phyloP scores from a whole-genome alignment of 2,888 invertebrate species.

The Sinotaia quadrata region DNA sequence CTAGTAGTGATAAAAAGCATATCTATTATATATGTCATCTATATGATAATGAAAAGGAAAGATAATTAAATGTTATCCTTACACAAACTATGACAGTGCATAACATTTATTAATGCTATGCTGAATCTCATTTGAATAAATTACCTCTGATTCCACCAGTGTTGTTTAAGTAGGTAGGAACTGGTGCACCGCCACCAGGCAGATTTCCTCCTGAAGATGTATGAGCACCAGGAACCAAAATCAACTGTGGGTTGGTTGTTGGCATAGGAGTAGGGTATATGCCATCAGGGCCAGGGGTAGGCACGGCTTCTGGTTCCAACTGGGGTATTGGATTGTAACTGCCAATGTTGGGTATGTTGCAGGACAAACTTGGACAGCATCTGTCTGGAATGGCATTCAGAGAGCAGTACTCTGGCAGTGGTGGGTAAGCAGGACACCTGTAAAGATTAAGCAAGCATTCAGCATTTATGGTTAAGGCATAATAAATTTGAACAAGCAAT shows the following conservation, averaged over 20 bases:
- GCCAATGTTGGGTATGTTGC: conserved; percentile 53
- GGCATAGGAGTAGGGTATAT: conserved; percentile 37
- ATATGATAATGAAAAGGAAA: no score
- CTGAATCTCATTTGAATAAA: no score
- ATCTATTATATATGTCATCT: no score
- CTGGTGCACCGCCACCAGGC: conserved; percentile 13
- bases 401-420: conserved; percentile 49
- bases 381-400: conserved; percentile 48
- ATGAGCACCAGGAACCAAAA: conserved; percentile 12
- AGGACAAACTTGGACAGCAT: conserved; percentile 51
- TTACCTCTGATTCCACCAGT: conserved; percentile 20
- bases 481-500: no score
- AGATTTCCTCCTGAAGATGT: neutral
- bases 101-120: no score
- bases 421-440: conserved; percentile 55
- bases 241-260: conserved; percentile 40
- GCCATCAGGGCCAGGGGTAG: conserved; percentile 8
- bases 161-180: conserved; percentile 9
- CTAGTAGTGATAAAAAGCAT: no score
- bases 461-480: no score
- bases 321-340: conserved; percentile 54
- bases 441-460: neutral
- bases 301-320: conserved; percentile 37
- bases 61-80: no score
- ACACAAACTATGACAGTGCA: no score